A percentile compares a stretch with the other conserved stretches of the same genome.
Evolutionary conservation across 2,113 vertebrate species (phyloP).

Genomic region (Charina bottae): DNA sequence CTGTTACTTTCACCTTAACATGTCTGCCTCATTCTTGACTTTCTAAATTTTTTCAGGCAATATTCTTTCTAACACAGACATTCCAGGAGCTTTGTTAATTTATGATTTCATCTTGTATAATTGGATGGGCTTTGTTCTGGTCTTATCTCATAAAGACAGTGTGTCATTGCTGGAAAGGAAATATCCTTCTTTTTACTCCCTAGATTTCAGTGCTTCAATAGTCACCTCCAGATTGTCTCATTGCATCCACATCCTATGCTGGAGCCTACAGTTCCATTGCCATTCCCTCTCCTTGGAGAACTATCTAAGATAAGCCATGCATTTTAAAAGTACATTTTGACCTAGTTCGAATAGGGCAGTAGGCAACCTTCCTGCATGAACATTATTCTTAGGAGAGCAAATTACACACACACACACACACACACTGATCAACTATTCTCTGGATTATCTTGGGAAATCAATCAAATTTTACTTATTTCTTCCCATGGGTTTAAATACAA

Average conservation of each 20-base stretch:
- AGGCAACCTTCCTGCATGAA: not conserved
- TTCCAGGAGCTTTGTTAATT: not conserved
- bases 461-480: not conserved
- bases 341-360: conserved; percentile 17
- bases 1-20: not conserved
- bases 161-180: conserved; percentile 30
- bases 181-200: not conserved
- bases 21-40: not conserved
- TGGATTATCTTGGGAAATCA: not conserved
- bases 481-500: not conserved
- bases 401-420: not conserved
- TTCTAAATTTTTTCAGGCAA: not conserved
- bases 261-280: conserved; percentile 22
- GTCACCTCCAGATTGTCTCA: conserved; percentile 40
- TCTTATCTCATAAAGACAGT: conserved; percentile 25
- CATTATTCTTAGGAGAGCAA: not conserved
- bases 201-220: not conserved
- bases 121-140: not conserved
- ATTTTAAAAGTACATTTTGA: conserved; percentile 32
- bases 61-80: not conserved
- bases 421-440: not conserved
- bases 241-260: conserved; percentile 43
- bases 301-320: not conserved
- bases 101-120: not conserved
- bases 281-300: conserved; percentile 25